Base-by-base conservation (phyloP, 2,888 invertebrate species). In the Brachypterus glaber region DNA sequence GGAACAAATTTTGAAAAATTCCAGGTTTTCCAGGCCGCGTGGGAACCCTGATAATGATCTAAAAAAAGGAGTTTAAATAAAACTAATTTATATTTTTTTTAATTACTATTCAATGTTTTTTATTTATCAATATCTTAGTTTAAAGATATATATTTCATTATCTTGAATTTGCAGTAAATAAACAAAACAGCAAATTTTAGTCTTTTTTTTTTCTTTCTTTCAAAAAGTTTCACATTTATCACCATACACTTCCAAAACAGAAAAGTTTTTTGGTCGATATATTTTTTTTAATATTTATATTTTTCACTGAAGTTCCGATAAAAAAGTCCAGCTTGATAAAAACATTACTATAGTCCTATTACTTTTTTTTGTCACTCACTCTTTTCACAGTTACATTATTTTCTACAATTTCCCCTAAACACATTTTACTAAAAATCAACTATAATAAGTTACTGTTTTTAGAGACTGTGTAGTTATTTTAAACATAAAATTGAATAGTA, bases 41-140 rank as follows among this genome's bases (percentile, higher is more conserved):
- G n/a, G n/a, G n/a, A n/a, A n/a, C n/a, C n/a, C n/a, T n/a, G n/a
- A n/a, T n/a, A n/a, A n/a, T n/a, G n/a, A n/a, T n/a, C n/a, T n/a
- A n/a, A n/a, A n/a, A n/a, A 27, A 27, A 9, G 27, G 27, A 24
- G 25, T 17, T 4, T 24, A 37, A 44, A 41, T 40, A 39, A 45
- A 44, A 41, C 36, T 37, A 34, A 7, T 29, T 39, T 44, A 43
- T 57, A 58, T 55, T 55, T 57, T 59, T 59, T 58, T 55, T 59
- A 59, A 58, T 57, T 58, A 60, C 54, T 55, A 55, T 51, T 48
- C 53, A 53, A 55, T 54, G n/a, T 47, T 48, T 53, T 53, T 53
- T 54, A 45, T 53, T 54, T 53, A 37, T 48, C 44, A 44, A 46
- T 49, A 50, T 45, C 48, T 46, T 40, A 27, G 12, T 27, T 27